Percentiles rank a stretch among this genome's conserved stretches.
Conservation (phyloP, 2,888 invertebrate species). For the Ectropis crepuscularia region DNA sequence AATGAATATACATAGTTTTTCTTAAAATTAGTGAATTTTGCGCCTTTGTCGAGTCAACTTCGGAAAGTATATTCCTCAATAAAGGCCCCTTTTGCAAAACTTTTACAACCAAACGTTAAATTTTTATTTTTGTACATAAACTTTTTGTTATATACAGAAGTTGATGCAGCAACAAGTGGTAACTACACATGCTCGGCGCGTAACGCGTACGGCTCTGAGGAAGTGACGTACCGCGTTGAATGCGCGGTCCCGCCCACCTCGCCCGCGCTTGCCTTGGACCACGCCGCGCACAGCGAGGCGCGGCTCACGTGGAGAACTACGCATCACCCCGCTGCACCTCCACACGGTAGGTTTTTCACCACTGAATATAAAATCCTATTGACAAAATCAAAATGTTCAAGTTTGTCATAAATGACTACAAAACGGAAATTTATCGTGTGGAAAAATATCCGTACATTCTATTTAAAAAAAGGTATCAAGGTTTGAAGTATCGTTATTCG, state of each 20-base stretch:
- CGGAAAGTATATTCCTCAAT: too few species aligned
- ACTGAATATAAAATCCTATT: too few species aligned
- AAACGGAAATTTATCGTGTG: too few species aligned
- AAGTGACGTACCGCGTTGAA: slow-evolving; percentile 91
- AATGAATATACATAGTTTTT: too few species aligned
- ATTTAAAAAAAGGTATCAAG: too few species aligned
- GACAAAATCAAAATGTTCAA: too few species aligned
- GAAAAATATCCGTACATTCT: too few species aligned
- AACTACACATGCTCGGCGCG: slow-evolving; percentile 93
- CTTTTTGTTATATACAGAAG: slow-evolving; percentile 76
- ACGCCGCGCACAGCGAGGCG: slow-evolving; percentile 88
- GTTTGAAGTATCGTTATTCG: too few species aligned
- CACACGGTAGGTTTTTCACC: slow-evolving; percentile 62
- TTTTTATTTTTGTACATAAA: background rate
- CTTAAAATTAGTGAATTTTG: too few species aligned
- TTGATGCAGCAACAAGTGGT: slow-evolving; percentile 89
- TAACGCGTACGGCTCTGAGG: slow-evolving; percentile 93
- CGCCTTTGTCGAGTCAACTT: too few species aligned
- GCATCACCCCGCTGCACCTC: slow-evolving; percentile 85
- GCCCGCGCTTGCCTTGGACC: slow-evolving; percentile 88
- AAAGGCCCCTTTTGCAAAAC: background rate
- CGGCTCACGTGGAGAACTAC: slow-evolving; percentile 76
- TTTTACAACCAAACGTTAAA: background rate
- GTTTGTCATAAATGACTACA: too few species aligned
- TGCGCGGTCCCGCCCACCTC: slow-evolving; percentile 90